Percentiles rank a stretch among this genome's conserved stretches.
These are phyloP conservation scores for Rhinoraja longicauda DNA, from an alignment of 2,797 vertebrate genomes.

Conservation along the genomic window DNA sequence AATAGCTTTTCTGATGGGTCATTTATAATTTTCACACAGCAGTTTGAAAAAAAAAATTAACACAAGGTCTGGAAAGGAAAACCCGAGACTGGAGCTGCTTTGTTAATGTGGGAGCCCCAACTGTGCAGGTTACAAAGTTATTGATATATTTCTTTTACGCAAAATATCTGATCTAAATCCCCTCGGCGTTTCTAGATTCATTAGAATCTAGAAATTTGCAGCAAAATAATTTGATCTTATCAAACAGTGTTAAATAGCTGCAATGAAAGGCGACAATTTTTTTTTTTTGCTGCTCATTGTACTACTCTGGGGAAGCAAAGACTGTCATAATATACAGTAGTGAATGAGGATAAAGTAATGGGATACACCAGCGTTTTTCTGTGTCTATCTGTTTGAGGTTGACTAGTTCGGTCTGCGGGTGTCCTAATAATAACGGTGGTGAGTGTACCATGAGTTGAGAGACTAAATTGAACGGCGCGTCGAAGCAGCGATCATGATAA, in stretches of 20 bases:
- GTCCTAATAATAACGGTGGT: neutral
- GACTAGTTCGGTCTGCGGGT: neutral
- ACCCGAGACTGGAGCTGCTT: neutral
- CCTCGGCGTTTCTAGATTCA: neutral
- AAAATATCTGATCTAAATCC: neutral
- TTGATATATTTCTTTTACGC: neutral
- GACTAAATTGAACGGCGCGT: neutral
- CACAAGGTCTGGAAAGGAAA: neutral
- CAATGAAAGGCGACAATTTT: neutral
- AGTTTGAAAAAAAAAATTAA: constrained; percentile 4
- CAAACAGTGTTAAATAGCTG: neutral
- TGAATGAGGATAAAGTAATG: neutral
- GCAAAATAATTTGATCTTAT: neutral
- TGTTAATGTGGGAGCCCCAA: neutral
- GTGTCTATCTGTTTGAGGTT: neutral
- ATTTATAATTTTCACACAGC: constrained; percentile 17
- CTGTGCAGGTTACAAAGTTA: neutral
- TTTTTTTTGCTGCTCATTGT: neutral
- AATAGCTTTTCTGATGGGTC: constrained; percentile 3
- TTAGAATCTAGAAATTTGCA: neutral
- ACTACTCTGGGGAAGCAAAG: neutral
- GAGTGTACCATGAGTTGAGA: neutral
- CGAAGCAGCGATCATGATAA: neutral
- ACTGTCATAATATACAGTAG: neutral
- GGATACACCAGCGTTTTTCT: neutral